Conservation (phyloP, 2,113 vertebrate species). For the Centropristis striata region DNA sequence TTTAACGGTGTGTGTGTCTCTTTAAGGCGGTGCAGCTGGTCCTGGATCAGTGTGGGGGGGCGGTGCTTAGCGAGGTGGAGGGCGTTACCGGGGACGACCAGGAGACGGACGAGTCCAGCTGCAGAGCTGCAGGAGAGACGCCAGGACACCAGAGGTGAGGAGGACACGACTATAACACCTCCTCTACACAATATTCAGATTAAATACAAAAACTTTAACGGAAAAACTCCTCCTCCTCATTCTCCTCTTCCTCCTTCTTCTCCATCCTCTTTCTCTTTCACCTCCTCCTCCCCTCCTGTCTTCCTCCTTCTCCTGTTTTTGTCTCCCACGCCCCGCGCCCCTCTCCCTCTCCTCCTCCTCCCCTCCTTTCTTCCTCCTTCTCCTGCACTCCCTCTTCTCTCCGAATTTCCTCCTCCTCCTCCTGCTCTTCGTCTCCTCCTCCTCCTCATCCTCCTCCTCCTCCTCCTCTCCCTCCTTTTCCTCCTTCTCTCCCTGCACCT, state of each 20-base stretch:
- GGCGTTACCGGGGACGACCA: conserved; percentile 64
- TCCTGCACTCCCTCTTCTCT: background rate
- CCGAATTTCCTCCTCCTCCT: background rate
- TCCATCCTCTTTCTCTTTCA: too few relatives aligned
- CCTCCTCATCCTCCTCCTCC: background rate
- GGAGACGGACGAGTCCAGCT: conserved; percentile 83
- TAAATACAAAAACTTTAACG: too few relatives aligned
- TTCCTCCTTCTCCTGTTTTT: background rate
- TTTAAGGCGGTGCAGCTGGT: conserved; percentile 88
- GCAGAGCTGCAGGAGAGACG: conserved; percentile 87
- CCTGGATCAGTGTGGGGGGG: conserved; percentile 89
- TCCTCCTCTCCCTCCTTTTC: background rate
- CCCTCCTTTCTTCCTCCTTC: background rate
- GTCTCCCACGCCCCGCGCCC: background rate
- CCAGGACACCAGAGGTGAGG: conserved; percentile 87
- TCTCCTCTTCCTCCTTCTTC: too few relatives aligned
- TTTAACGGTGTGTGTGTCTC: background rate
- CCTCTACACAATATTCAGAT: too few relatives aligned
- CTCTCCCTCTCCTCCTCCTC: background rate
- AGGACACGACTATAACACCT: too few relatives aligned
- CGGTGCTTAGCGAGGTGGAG: conserved; percentile 72
- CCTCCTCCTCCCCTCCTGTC: background rate
- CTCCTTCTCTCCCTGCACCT: background rate
- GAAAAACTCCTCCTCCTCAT: too few relatives aligned
- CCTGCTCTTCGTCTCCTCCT: too few relatives aligned